Evolutionary conservation across 2,888 invertebrate genomes (phyloP).

Genomic region (Nephrotoma flavescens): DNA sequence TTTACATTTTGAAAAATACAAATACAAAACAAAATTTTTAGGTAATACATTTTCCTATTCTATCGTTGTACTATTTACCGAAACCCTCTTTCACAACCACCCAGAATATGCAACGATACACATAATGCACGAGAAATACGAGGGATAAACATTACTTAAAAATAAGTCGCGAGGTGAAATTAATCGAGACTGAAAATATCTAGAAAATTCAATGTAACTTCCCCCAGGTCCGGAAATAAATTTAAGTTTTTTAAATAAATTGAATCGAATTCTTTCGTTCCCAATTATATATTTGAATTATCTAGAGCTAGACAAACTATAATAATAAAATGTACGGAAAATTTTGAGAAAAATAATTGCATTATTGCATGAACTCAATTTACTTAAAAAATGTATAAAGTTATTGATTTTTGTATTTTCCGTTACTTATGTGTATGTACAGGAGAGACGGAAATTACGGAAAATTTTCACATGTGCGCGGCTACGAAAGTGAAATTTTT

Average conservation of each 20-base stretch:
- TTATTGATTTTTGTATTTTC: background rate
- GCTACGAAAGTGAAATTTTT: background rate
- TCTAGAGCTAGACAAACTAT: background rate
- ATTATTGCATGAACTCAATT: background rate
- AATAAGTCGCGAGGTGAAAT: background rate
- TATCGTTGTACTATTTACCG: too few relatives aligned
- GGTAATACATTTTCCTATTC: background rate
- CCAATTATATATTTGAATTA: too few relatives aligned
- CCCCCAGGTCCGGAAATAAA: too few relatives aligned
- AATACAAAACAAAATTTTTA: background rate
- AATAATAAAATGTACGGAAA: background rate
- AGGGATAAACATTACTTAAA: background rate
- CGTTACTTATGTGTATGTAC: background rate
- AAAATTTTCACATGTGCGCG: background rate
- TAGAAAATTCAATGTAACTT: background rate
- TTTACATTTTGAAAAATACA: background rate
- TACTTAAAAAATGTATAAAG: background rate
- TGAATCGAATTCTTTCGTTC: too few relatives aligned
- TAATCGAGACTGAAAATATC: background rate
- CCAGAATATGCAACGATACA: background rate
- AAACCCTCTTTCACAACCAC: background rate
- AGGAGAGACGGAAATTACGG: background rate
- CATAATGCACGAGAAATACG: too few relatives aligned
- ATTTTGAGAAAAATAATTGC: background rate
- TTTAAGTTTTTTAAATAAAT: too few relatives aligned